phyloP scores from a whole-genome alignment of 2,888 invertebrate species.

The Cacoxenus indagator region DNA sequence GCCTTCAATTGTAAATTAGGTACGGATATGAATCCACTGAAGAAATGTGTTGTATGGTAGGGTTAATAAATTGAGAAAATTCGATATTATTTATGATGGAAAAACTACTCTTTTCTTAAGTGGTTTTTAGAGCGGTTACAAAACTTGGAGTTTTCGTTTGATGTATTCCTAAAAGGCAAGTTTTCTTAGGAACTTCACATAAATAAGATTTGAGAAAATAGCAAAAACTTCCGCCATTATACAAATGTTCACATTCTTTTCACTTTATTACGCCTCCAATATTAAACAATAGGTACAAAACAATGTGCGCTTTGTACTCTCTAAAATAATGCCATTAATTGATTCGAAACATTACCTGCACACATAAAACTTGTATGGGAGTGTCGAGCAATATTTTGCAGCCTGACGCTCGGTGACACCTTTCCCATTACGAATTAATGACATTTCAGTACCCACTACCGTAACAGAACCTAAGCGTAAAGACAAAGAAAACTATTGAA shows the following conservation, averaged over 20 bases:
- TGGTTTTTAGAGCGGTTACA: too few relatives aligned
- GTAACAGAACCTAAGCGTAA: background rate
- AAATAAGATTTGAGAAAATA: background rate
- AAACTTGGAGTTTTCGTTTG: background rate
- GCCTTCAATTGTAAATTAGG: slow-evolving; percentile 83
- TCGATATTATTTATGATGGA: background rate
- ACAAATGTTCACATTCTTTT: background rate
- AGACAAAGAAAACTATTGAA: slow-evolving; percentile 10
- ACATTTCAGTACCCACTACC: slow-evolving; percentile 40
- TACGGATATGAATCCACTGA: slow-evolving; percentile 85
- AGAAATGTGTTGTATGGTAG: slow-evolving; percentile 92
- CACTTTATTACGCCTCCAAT: background rate
- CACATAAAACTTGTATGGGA: slow-evolving; percentile 37
- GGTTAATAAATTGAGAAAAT: background rate
- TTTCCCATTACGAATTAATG: slow-evolving; percentile 66
- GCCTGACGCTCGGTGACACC: slow-evolving; percentile 51
- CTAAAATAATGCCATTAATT: slow-evolving; percentile 48
- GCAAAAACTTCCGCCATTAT: background rate
- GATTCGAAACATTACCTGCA: slow-evolving; percentile 60
- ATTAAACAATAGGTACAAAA: background rate
- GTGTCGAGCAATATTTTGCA: slow-evolving; percentile 52
- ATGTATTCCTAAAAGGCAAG: too few relatives aligned
- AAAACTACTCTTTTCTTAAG: background rate
- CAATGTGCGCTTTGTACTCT: background rate
- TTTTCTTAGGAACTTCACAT: too few relatives aligned